Conservation (phyloP, 1,140 invertebrate genomes). For the Monochamus saltuarius region DNA sequence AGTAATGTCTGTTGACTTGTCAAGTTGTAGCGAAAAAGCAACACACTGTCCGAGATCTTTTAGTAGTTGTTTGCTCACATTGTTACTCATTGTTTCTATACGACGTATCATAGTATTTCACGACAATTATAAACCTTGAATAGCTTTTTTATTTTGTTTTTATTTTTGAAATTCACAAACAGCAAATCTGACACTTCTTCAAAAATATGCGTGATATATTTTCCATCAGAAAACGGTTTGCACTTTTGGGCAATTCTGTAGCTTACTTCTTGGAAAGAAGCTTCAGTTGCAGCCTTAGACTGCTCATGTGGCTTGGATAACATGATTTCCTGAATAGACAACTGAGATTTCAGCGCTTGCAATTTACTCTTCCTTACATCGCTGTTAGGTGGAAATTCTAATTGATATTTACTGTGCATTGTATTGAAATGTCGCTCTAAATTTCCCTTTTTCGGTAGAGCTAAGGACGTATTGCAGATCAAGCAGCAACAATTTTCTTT, state of each 20-base stretch:
- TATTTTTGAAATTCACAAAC: conserved; percentile 34
- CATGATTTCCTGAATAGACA: conserved; percentile 38
- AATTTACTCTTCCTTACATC: conserved; percentile 44
- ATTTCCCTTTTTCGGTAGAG: conserved; percentile 38
- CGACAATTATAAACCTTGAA: no score
- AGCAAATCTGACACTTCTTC: conserved; percentile 28
- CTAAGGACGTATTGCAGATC: conserved; percentile 35
- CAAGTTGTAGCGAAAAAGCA: conserved; percentile 41
- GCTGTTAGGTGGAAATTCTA: conserved; percentile 39
- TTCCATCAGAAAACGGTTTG: conserved; percentile 40
- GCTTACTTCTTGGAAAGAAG: conserved; percentile 41
- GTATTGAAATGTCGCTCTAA: conserved; percentile 39
- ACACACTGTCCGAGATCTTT: conserved; percentile 30
- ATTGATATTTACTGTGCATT: conserved; percentile 41
- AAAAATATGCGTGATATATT: conserved; percentile 40
- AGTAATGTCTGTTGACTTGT: conserved; percentile 31
- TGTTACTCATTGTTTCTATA: conserved; percentile 31
- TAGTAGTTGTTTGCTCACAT: conserved; percentile 33
- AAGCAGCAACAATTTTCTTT: conserved; percentile 39
- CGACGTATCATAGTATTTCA: conserved; percentile 31
- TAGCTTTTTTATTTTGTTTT: conserved; percentile 29
- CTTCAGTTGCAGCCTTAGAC: conserved; percentile 34
- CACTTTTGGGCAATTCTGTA: conserved; percentile 40
- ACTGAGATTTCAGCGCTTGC: conserved; percentile 34
- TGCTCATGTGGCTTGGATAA: conserved; percentile 34